These are phyloP conservation scores for Mesitornis unicolor DNA, from an alignment of 2,113 vertebrate species.

Conservation along the genomic window DNA sequence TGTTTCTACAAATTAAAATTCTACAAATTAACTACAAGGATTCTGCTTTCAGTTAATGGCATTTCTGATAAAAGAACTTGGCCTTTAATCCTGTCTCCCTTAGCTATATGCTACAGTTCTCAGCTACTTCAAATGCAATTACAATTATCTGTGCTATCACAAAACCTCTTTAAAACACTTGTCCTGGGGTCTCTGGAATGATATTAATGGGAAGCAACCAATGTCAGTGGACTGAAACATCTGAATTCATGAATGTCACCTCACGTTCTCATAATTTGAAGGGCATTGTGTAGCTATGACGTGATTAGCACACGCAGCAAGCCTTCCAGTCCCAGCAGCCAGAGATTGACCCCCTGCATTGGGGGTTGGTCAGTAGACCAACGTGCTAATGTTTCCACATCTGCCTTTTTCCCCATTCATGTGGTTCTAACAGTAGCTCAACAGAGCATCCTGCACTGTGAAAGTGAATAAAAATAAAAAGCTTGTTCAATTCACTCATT, in stretches of 20 bases:
- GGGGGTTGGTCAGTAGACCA: neutral
- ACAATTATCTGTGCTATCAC: conserved; percentile 4
- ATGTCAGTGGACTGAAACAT: neutral
- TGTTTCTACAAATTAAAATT: conserved; percentile 40
- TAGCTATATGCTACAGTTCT: neutral
- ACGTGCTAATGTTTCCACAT: neutral
- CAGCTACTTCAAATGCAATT: neutral
- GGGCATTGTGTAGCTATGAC: neutral
- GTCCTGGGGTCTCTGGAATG: neutral
- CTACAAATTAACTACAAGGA: neutral
- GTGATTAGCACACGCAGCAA: neutral
- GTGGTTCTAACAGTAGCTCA: neutral
- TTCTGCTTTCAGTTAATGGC: conserved; percentile 10
- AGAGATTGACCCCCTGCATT: fast-evolving
- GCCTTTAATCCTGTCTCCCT: conserved; percentile 34
- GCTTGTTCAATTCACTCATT: neutral
- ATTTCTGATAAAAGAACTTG: conserved; percentile 21
- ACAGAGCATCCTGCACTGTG: neutral
- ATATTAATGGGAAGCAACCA: neutral
- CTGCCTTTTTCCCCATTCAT: neutral
- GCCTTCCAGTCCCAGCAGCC: neutral
- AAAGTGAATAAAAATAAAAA: neutral
- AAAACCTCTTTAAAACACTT: conserved; percentile 13
- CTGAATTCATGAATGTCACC: neutral
- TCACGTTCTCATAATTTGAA: neutral